Evolutionary conservation across 1,140 invertebrate species (phyloP), one percentile per base, ranked within the genome.

Genomic region (Conus ventricosus): DNA sequence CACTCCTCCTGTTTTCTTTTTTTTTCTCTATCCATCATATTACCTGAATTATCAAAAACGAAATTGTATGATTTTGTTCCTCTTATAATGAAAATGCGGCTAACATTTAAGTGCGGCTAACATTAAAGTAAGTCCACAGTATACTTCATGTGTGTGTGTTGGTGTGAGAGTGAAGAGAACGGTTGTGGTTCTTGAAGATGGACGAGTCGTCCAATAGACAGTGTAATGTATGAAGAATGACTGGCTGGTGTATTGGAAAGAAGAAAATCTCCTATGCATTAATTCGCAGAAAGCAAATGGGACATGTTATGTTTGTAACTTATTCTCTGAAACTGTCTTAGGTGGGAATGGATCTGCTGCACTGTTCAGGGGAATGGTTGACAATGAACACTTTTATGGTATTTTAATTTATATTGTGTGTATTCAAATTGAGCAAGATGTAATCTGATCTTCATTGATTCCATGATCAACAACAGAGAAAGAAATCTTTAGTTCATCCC

Each of bases 191-290:
- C 39, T 11, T 17, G 15, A 25, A 8, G 80, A 54, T 23, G 20
- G 51, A 17, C 23, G 5, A 25, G 23, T 81, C 80, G 23, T 23
- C 27, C 13, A 25, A 13, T 78, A 27, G 27, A 51, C 51, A 54
- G 27, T 39, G 17, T 54, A 17, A 54, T 39, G 39, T 15, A 51
- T 78, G 25, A 5, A 78, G 13, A 54, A 54, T 23, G 27, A 81
- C 23, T 8, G 27, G 20, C 17, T 81, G 80, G 27, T 51, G 39
- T 81, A 17, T 1, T 39, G 76, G 39, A 78, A 27, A 78, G 76
- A 78, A 78, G 15, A 54, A 53, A 81, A 81, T 81, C 80, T 81
- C 80, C 80, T 81, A 81, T 81, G 80, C 80, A 81, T 81, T 17
- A 51, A 7, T 81, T 53, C 54, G 39, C 13, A 15, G 5, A 51